phyloP scores from a whole-genome alignment of 2,797 vertebrate genomes.

The Sebastes vulpes region DNA sequence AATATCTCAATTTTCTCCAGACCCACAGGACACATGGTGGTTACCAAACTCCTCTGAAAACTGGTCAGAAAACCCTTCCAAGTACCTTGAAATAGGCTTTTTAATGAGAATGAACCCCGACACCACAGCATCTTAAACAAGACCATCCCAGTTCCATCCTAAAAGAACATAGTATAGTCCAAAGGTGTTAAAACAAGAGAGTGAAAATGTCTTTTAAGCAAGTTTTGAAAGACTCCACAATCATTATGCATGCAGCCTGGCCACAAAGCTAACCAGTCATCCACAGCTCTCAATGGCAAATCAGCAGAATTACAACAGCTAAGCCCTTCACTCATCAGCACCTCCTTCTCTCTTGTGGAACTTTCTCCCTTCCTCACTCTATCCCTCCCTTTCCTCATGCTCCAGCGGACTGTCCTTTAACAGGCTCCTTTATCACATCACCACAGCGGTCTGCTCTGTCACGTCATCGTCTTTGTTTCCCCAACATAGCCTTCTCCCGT shows the following conservation, averaged over 20 bases:
- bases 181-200: neutral
- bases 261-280: constrained; percentile 3
- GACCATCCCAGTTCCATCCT: neutral
- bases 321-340: constrained; percentile 12
- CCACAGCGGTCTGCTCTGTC: constrained; percentile 19
- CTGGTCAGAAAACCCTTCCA: neutral
- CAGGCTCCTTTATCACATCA: constrained; percentile 16
- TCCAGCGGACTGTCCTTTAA: constrained; percentile 30
- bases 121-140: neutral
- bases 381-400: constrained; percentile 2
- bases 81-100: neutral
- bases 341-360: constrained; percentile 5
- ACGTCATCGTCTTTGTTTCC: constrained; percentile 10
- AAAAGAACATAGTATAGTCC: neutral
- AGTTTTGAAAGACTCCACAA: constrained; percentile 1
- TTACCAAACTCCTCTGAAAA: neutral
- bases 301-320: constrained; percentile 35
- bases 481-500: neutral
- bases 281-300: constrained; percentile 9
- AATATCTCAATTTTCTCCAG: neutral
- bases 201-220: neutral
- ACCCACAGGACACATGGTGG: neutral
- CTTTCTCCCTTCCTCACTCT: neutral
- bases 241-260: neutral
- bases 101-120: neutral